phyloP scores from a whole-genome alignment of 1,140 invertebrate species.

The Pissodes strobi region DNA sequence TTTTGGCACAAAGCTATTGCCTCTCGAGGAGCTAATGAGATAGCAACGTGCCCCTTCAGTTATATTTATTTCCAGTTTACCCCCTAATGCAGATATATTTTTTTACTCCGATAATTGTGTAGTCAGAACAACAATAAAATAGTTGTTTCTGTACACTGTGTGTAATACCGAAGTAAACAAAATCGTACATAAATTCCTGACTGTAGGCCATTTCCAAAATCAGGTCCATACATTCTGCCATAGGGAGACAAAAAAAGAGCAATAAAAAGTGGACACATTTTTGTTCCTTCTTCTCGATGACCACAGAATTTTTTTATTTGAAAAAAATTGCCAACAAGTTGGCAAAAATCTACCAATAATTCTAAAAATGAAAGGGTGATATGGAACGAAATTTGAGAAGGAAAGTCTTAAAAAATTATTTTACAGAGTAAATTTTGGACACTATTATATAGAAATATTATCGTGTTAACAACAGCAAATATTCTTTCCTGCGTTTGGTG shows the following conservation, averaged over 20 bases:
- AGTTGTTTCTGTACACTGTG: background rate
- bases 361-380: slow-evolving; percentile 7
- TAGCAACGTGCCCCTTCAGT: background rate
- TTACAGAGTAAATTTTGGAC: no score
- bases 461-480: no score
- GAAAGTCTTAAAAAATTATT: slow-evolving; percentile 18
- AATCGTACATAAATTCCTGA: background rate
- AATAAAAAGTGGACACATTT: no score
- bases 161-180: background rate
- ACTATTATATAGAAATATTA: no score
- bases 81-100: background rate
- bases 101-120: background rate
- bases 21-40: background rate
- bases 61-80: background rate
- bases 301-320: slow-evolving; percentile 8
- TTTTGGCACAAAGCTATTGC: no score
- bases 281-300: no score
- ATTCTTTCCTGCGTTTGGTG: no score
- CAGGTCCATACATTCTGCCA: background rate
- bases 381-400: background rate
- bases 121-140: background rate
- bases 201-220: slow-evolving; percentile 3
- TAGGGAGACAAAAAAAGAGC: slow-evolving; percentile 3
- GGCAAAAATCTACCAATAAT: slow-evolving; percentile 3
- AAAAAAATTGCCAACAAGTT: background rate